Base-by-base conservation (phyloP, 92 coral and sea anemone genomes). In the Porites rus region DNA sequence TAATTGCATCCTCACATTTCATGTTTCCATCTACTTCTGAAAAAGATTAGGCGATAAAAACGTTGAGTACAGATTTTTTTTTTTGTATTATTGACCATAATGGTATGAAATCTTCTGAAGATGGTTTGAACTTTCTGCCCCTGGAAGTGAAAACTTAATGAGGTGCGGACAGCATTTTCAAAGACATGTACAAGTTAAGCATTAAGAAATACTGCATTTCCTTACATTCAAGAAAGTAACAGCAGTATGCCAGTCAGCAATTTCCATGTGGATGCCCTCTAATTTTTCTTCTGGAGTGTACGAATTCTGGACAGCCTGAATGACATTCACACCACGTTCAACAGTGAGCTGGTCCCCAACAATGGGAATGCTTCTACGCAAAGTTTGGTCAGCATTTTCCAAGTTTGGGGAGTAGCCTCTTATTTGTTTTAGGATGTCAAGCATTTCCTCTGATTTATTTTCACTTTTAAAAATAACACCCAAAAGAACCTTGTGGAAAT, bases 231-330 rank as follows among this genome's bases (percentile, higher is more conserved):
- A 73, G 81, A 87, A 87, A 65, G 56, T 87, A 8, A 87, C 86
- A 74, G 80, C 81, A 70, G 92, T 61, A 81, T 90, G 90, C 69
- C 89, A 86, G 75, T 90, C 93, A 54, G 94, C 91, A 10, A 87
- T 75, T 46, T 88, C 94, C 80, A 88, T 77, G 25, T 82, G 81
- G 21, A 91, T 51, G 10, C 88, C 94, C 13, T 87, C 91, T 11
- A 87, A 74, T 51, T 84, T 54, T 28, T 87, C 93, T 54, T 86
- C 88, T 20, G 72, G 16, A 21, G 87, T 86, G 62, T 74, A 88
- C 2, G 88, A 72, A 83, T 87, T 91, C 65, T 89, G 88, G 11
- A 91, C 74, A 22, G 90, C 91, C 38, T 87, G 63, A 21, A 82
- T 71, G 10, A 66, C 84, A 82, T 91, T 82, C 13, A 87, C 88